Evolutionary conservation across 2,797 vertebrate genomes (phyloP).

Genomic region (Alosa sapidissima): DNA sequence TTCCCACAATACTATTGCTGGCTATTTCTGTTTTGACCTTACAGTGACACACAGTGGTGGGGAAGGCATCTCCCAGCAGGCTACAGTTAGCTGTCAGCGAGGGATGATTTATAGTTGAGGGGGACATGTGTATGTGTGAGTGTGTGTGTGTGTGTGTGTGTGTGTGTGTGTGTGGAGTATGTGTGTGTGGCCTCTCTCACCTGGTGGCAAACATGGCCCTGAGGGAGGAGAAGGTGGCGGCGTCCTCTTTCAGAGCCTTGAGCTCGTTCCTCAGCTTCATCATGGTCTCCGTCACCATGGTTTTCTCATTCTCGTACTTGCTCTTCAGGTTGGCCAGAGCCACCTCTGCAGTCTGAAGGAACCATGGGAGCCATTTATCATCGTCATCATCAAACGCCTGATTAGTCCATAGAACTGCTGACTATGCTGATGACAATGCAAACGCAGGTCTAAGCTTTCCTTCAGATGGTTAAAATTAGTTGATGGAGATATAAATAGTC

Average conservation of each 20-base stretch:
- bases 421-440: background rate
- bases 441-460: background rate
- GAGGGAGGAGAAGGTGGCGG: conserved; percentile 96
- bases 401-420: background rate
- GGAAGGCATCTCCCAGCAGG: background rate
- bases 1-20: background rate
- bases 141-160: background rate
- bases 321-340: conserved; percentile 94
- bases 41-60: background rate
- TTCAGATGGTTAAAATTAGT: background rate
- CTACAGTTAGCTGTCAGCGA: background rate
- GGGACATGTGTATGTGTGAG: background rate
- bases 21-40: background rate
- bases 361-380: background rate
- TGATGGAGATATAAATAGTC: background rate
- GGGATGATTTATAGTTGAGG: background rate
- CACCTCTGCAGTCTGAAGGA: conserved; percentile 87
- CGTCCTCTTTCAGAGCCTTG: conserved; percentile 95
- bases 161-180: conserved; percentile 37
- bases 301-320: conserved; percentile 94
- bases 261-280: conserved; percentile 94
- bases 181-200: conserved; percentile 64
- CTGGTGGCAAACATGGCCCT: conserved; percentile 96
- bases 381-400: conserved; percentile 2
- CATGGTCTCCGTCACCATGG: conserved; percentile 96